Base-by-base conservation (phyloP, 53 echinoderm and acorn worm genomes). In the Mesocentrotus franciscanus region DNA sequence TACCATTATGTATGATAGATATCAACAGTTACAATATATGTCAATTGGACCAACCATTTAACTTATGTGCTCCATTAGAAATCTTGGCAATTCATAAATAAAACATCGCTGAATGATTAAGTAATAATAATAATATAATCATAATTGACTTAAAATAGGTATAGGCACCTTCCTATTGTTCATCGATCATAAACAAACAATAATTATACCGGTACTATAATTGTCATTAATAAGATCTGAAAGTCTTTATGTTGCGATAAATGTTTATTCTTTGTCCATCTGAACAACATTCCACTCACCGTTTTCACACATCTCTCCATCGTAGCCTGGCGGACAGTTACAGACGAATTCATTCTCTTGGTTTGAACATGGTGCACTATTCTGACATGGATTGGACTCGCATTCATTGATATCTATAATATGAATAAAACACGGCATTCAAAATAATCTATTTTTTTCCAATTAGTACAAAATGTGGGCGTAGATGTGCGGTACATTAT, bases 371-470 rank as follows among this genome's bases (percentile, higher is more conserved):
- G 94, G 76, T 3, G 78, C 83, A 14, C 94, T 84, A 36, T 93
- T 93, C 24, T 60, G 79, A 36, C 94, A 93, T 9, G 94, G 94
- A 22, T 70, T 61, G 27, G 55, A 55, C 10, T 17, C 22, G 24
- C 94, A 93, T 60, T 93, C 94, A 35, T 93, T 36, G 60, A 93
- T 79, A 32, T 93, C 94, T 93, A 20, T 6, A 33, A 56, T 29
- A 84, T 22, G 10, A 84, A 55, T 22, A 20, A 84, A 84, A 84
- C 30, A n/a, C 2, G 61, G 24, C 20, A 68, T 68, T 68, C 66
- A 20, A 66, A 66, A 20, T 66, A 18, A 66, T 1, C 1, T 24
- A 20, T 24, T 22, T 24, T 18, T 20, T 16, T 68, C 5, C 22
- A 26, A 20, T 85, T 39, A 85, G 6, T 49, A 49, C 3, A 49